Conservation (phyloP, 2,888 invertebrate species). For the Cheilosia vernalis region DNA sequence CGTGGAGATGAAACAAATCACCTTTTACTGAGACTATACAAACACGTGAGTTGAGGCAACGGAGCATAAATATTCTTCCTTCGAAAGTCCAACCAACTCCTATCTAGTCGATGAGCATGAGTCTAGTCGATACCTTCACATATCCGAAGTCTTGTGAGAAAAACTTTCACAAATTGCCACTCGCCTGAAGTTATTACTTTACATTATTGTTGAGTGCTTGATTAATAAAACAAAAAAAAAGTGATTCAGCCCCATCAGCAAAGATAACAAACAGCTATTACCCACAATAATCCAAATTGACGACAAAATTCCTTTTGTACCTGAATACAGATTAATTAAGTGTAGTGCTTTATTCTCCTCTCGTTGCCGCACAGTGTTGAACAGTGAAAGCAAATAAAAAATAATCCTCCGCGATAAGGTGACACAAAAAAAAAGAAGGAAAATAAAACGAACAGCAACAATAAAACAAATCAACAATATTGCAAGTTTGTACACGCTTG, state of each 20-base stretch:
- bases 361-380: constrained; percentile 44
- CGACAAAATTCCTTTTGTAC: constrained; percentile 14
- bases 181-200: constrained; percentile 7
- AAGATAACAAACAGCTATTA: not conserved
- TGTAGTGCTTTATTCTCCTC: constrained; percentile 1
- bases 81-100: not conserved
- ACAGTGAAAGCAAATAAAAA: constrained; percentile 21
- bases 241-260: not conserved
- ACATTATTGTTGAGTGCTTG: not conserved
- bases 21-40: not conserved
- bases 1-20: constrained; percentile 72
- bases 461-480: not conserved
- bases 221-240: constrained; percentile 25
- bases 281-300: not conserved
- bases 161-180: not conserved
- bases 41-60: constrained; percentile 11
- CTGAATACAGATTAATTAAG: constrained; percentile 6
- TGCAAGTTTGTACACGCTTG: constrained; percentile 20
- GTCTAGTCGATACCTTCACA: constrained; percentile 4
- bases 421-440: not conserved
- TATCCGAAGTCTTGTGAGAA: too few species aligned
- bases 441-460: not conserved
- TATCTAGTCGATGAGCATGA: constrained; percentile 38
- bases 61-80: constrained; percentile 29
- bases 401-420: constrained; percentile 46